Evolutionary conservation across 2,113 vertebrate species (phyloP).

Genomic region (Psephotus haematonotus): DNA sequence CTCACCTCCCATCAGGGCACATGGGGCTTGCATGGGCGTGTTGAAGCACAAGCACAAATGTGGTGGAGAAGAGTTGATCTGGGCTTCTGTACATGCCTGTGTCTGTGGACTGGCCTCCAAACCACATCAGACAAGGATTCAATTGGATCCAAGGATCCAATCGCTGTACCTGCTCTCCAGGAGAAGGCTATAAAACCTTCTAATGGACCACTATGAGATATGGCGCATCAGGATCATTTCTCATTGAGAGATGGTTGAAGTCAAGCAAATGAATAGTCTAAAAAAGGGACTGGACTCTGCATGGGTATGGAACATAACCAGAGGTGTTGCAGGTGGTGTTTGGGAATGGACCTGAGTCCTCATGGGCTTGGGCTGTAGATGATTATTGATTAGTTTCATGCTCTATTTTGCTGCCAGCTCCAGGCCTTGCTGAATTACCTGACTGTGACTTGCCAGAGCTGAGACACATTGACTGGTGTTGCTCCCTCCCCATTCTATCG

Average conservation of each 20-base stretch:
- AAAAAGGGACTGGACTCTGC: background rate
- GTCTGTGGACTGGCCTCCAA: background rate
- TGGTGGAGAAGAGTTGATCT: rapidly evolving
- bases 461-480: rapidly evolving
- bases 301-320: background rate
- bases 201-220: background rate
- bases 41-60: background rate
- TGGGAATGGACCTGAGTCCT: background rate
- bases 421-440: background rate
- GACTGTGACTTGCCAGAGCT: background rate
- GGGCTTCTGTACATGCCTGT: background rate
- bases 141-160: background rate
- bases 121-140: background rate
- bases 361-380: background rate
- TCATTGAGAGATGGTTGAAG: background rate
- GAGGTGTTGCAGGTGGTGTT: background rate
- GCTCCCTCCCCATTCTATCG: background rate
- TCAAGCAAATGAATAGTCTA: background rate
- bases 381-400: background rate
- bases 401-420: background rate
- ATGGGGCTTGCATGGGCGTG: rapidly evolving
- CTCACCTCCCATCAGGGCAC: background rate
- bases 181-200: background rate
- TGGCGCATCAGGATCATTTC: background rate
- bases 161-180: background rate